These are phyloP conservation scores for Lepidothrix coronata DNA, from an alignment of 2,113 vertebrate genomes.

Conservation along the genomic window DNA sequence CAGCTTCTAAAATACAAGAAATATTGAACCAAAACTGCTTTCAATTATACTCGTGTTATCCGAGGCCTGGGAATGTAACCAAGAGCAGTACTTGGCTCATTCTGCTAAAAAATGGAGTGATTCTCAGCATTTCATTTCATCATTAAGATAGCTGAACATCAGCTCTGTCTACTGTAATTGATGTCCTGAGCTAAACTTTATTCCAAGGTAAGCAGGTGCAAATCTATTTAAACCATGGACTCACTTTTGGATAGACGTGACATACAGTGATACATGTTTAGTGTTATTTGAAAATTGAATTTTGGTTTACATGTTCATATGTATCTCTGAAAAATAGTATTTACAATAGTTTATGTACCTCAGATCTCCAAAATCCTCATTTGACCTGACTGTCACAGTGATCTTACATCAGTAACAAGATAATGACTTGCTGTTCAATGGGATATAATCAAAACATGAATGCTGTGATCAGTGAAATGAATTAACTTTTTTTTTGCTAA, in stretches of 20 bases:
- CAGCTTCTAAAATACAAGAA: slow-evolving; percentile 71
- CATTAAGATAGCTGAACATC: neutral
- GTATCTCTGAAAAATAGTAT: neutral
- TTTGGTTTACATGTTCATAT: neutral
- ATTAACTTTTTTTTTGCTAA: neutral
- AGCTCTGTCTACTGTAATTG: neutral
- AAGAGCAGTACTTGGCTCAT: neutral
- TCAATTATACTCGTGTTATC: slow-evolving; percentile 35
- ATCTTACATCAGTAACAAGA: neutral
- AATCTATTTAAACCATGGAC: neutral
- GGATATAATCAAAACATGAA: neutral
- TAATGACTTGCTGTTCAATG: neutral
- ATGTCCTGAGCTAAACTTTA: neutral
- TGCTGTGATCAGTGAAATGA: neutral
- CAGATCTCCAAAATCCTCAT: neutral
- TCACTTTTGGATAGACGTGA: neutral
- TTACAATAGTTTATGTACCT: neutral
- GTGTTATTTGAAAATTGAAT: neutral
- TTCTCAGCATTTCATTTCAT: neutral
- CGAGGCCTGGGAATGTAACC: slow-evolving; percentile 7
- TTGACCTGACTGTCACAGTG: neutral
- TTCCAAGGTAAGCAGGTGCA: neutral
- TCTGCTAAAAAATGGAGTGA: slow-evolving; percentile 24
- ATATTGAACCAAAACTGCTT: slow-evolving; percentile 58
- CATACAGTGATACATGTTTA: neutral